These are phyloP conservation scores for Mesitornis unicolor DNA, from an alignment of 2,113 vertebrate species.

Conservation along the genomic window DNA sequence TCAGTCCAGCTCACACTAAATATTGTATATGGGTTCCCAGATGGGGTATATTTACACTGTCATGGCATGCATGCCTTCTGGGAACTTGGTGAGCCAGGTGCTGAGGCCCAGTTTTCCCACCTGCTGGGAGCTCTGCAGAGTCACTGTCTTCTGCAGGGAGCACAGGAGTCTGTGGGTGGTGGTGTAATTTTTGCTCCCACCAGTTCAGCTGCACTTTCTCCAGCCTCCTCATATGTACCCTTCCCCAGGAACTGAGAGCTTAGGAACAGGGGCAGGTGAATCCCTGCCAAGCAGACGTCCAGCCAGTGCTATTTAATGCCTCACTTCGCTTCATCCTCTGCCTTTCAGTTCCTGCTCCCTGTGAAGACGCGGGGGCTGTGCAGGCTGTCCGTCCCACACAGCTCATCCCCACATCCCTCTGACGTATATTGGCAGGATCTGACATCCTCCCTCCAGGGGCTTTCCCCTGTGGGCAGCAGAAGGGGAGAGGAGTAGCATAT, in stretches of 20 bases:
- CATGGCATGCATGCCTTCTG: background rate
- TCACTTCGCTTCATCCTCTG: background rate
- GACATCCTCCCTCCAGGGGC: rapidly evolving
- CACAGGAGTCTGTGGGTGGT: background rate
- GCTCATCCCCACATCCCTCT: background rate
- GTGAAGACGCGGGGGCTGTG: background rate
- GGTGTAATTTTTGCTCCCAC: background rate
- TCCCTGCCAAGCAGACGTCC: background rate
- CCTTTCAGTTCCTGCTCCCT: background rate
- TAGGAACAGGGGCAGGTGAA: background rate
- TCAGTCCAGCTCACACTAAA: background rate
- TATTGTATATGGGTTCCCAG: background rate
- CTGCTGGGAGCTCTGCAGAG: background rate
- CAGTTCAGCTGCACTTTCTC: background rate
- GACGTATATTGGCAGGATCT: background rate
- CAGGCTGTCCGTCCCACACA: background rate
- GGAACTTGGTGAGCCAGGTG: background rate
- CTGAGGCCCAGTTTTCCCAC: background rate
- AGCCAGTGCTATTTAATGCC: background rate
- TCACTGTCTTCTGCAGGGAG: background rate
- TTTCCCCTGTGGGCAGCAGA: background rate
- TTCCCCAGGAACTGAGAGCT: background rate
- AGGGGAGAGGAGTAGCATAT: background rate
- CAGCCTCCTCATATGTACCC: background rate
- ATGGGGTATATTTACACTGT: background rate